Percentiles rank a stretch among this genome's conserved stretches.
Evolutionary conservation across 2,113 vertebrate genomes (phyloP).

Genomic region (Bubalus kerabau): DNA sequence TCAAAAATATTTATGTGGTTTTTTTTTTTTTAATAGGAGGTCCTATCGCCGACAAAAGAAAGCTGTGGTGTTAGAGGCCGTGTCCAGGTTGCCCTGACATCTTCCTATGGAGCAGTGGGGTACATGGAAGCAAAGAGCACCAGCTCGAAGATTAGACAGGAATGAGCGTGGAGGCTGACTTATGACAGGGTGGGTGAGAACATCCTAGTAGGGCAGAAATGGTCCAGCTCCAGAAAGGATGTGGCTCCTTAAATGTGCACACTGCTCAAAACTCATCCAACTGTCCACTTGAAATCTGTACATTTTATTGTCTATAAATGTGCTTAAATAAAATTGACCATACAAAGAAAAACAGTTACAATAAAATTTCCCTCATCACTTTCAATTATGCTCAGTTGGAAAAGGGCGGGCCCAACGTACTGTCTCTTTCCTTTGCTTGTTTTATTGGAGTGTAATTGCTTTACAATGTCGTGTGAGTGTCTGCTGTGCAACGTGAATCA

Average conservation of each 20-base stretch:
- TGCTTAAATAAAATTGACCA: background rate
- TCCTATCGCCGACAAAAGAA: rapidly evolving
- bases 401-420: background rate
- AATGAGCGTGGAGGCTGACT: rapidly evolving
- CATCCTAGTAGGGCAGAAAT: background rate
- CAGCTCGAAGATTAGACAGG: background rate
- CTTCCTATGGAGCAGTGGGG: background rate
- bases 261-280: background rate
- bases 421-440: background rate
- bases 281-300: background rate
- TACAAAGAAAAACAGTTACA: background rate
- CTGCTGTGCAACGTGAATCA: rapidly evolving
- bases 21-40: background rate
- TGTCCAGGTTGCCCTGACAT: background rate
- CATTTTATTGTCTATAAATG: background rate
- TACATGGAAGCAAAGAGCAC: background rate
- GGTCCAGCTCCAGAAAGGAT: background rate
- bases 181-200: too few relatives aligned
- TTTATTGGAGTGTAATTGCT: background rate
- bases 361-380: background rate
- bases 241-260: rapidly evolving
- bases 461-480: background rate
- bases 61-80: rapidly evolving
- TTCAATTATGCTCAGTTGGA: background rate
- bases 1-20: background rate